A percentile compares a stretch with the other conserved stretches of the same genome.
These are phyloP conservation scores for Ctenosaura bakeri DNA, from an alignment of 2,797 vertebrate genomes.

Conservation along the genomic window DNA sequence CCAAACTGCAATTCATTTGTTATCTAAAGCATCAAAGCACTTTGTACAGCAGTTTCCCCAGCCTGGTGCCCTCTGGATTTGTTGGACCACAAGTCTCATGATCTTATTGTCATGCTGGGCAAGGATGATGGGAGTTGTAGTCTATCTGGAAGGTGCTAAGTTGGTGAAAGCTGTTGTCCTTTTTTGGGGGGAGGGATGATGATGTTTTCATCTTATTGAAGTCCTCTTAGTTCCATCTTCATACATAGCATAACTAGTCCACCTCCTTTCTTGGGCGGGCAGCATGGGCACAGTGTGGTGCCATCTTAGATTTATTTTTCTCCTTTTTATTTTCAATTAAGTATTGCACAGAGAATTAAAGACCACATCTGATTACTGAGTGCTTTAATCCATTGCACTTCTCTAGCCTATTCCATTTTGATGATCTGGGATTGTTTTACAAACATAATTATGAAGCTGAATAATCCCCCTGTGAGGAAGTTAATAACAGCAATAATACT, in stretches of 20 bases:
- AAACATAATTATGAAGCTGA: conserved; percentile 67
- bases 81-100: neutral
- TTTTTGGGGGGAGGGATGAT: neutral
- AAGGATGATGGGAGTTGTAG: neutral
- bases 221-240: conserved; percentile 13
- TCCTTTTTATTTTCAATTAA: conserved; percentile 65
- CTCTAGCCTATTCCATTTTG: conserved; percentile 32
- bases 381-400: conserved; percentile 70
- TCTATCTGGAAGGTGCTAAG: neutral
- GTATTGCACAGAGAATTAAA: conserved; percentile 61
- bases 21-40: conserved; percentile 28
- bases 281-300: neutral
- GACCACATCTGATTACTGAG: conserved; percentile 67
- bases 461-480: conserved; percentile 60
- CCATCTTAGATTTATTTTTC: conserved; percentile 65
- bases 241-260: conserved; percentile 9
- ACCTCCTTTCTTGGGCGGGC: conserved; percentile 44
- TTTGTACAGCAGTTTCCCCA: conserved; percentile 23
- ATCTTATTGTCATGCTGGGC: neutral
- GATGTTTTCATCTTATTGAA: conserved; percentile 59
- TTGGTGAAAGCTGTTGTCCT: neutral
- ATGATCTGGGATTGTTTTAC: conserved; percentile 66
- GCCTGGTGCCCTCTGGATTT: neutral
- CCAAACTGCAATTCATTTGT: too few species aligned
- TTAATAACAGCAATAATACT: conserved; percentile 68